Conservation (phyloP, 2,797 vertebrate species). For the Anguilla obscura region DNA sequence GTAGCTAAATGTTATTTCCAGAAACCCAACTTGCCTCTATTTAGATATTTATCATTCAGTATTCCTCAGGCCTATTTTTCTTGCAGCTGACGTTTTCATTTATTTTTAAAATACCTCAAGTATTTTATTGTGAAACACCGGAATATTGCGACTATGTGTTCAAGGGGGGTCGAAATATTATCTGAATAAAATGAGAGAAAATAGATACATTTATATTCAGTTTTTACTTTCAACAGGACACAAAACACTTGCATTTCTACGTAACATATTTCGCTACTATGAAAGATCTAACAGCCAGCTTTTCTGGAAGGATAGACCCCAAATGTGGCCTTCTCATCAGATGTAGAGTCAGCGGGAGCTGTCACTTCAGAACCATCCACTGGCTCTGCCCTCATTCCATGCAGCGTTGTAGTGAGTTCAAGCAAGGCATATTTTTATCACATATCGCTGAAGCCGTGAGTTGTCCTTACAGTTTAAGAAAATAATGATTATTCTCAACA, state of each 20-base stretch:
- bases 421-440: neutral
- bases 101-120: neutral
- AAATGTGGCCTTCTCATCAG: slow-evolving; percentile 39
- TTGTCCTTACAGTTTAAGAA: neutral
- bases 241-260: too few species aligned
- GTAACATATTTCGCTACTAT: neutral
- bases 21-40: neutral
- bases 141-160: neutral
- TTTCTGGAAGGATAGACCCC: neutral
- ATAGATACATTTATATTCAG: neutral
- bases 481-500: neutral
- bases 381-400: neutral
- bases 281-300: neutral
- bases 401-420: neutral
- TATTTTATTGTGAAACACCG: neutral
- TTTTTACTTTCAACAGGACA: neutral
- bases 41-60: neutral
- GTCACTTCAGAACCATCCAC: slow-evolving; percentile 50
- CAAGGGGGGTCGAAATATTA: neutral
- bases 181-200: neutral
- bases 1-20: slow-evolving; percentile 20
- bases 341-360: slow-evolving; percentile 48
- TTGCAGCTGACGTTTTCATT: neutral
- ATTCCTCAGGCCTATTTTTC: neutral
- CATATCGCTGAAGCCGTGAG: neutral